These are phyloP conservation scores for Epirrhoe alternata DNA, from an alignment of 2,888 invertebrate species.

Conservation along the genomic window DNA sequence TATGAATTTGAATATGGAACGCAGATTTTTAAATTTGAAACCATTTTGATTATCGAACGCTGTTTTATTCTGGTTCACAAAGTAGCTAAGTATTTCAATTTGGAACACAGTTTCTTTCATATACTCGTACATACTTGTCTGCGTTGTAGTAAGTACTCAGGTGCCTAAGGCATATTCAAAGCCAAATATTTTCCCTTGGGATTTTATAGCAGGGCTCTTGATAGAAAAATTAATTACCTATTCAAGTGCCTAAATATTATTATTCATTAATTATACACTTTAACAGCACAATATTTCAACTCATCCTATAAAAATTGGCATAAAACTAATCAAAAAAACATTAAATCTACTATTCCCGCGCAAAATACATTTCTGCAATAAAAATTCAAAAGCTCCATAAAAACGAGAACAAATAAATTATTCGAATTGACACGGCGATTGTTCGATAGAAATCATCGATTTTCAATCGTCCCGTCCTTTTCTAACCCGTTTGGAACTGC, in stretches of 20 bases:
- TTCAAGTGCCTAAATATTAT: background rate
- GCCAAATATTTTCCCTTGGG: too few species aligned
- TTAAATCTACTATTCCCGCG: constrained; percentile 8
- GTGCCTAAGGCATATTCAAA: too few species aligned
- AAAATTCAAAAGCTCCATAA: constrained; percentile 36
- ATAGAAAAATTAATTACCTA: background rate
- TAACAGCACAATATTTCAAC: background rate
- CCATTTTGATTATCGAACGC: too few species aligned
- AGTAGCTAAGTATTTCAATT: too few species aligned
- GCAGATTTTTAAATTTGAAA: too few species aligned
- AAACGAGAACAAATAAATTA: constrained; percentile 55
- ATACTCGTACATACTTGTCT: too few species aligned
- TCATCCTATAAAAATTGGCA: background rate
- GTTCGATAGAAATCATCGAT: constrained; percentile 70
- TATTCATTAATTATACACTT: background rate
- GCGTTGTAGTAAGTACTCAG: too few species aligned
- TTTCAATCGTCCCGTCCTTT: constrained; percentile 55
- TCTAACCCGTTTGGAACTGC: constrained; percentile 31
- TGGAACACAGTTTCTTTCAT: too few species aligned
- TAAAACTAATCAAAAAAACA: constrained; percentile 16
- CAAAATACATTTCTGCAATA: constrained; percentile 36
- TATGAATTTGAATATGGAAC: too few species aligned
- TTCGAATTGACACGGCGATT: constrained; percentile 66
- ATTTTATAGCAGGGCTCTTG: background rate
- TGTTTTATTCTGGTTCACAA: too few species aligned